These are phyloP conservation scores for Zaprionus obscuricornis DNA, from an alignment of 2,888 invertebrate species.

Conservation along the genomic window DNA sequence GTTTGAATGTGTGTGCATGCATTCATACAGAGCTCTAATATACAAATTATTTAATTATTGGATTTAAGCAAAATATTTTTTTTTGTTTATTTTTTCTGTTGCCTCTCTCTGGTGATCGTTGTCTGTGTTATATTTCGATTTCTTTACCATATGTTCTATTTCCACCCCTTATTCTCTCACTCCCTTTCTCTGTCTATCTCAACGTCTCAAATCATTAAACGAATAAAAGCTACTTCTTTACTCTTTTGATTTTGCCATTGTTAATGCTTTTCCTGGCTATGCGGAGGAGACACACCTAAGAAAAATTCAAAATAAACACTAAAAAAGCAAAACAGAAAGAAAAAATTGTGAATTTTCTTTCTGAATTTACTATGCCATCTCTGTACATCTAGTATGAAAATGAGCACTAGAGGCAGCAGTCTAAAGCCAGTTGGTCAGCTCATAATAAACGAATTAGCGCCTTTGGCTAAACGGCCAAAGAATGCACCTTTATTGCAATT, in stretches of 20 bases:
- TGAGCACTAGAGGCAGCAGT: no score
- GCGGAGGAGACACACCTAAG: conserved; percentile 55
- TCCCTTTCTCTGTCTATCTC: conserved; percentile 4
- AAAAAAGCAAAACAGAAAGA: conserved; percentile 26
- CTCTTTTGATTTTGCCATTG: conserved; percentile 54
- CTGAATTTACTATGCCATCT: conserved; percentile 58
- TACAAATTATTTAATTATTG: no score
- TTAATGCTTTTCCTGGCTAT: conserved; percentile 39
- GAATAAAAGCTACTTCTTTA: conserved; percentile 52
- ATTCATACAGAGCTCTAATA: no score
- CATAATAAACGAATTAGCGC: conserved; percentile 77
- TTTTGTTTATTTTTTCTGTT: no score
- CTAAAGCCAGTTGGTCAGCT: conserved; percentile 43
- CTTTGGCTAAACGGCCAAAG: conserved; percentile 70
- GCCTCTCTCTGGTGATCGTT: background rate
- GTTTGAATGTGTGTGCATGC: no score
- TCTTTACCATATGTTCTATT: background rate
- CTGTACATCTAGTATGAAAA: conserved; percentile 42
- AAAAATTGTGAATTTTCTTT: conserved; percentile 68
- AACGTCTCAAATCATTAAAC: conserved; percentile 46
- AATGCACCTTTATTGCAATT: conserved; percentile 76
- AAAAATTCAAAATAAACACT: background rate
- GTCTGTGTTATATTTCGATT: background rate
- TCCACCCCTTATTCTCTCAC: background rate
- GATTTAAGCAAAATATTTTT: no score